A percentile compares a stretch with the other conserved stretches of the same genome.
Evolutionary conservation across 1,140 invertebrate genomes (phyloP).

Genomic region (Cotesia typhae): DNA sequence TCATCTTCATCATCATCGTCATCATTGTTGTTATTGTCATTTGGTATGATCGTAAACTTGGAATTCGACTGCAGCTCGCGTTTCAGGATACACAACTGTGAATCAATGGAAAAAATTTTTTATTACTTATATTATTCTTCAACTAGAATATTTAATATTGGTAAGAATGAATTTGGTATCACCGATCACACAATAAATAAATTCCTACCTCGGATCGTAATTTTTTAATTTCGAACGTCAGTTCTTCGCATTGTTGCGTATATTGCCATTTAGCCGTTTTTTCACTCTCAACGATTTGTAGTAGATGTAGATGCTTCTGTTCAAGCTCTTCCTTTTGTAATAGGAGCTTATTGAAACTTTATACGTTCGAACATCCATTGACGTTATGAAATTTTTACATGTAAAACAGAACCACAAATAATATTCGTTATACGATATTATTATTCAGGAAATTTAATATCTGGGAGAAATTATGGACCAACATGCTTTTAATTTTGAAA

Average conservation of each 20-base stretch:
- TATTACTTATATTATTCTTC: neutral
- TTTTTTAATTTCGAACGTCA: slow-evolving; percentile 89
- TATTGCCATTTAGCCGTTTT: slow-evolving; percentile 94
- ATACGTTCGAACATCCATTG: no score
- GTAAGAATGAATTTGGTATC: no score
- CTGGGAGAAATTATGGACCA: no score
- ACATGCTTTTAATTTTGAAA: no score
- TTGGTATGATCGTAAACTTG: slow-evolving; percentile 7
- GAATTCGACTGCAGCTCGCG: slow-evolving; percentile 75
- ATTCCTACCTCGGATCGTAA: slow-evolving; percentile 81
- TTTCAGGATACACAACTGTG: slow-evolving; percentile 82
- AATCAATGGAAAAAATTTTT: slow-evolving; percentile 40
- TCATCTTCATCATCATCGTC: no score
- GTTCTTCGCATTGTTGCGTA: slow-evolving; percentile 90
- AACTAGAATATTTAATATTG: neutral
- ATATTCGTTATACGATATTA: neutral
- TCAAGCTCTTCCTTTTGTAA: slow-evolving; percentile 92
- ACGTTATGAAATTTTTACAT: neutral
- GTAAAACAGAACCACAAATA: neutral
- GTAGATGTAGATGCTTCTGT: slow-evolving; percentile 90
- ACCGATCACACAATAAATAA: neutral
- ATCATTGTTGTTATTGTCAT: no score
- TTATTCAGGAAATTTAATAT: no score
- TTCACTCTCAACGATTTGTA: slow-evolving; percentile 93
- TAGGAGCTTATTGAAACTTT: slow-evolving; percentile 90